Evolutionary conservation across 2,797 vertebrate genomes (phyloP), one percentile per base, ranked within the genome.

Genomic region (Melopsittacus undulatus): DNA sequence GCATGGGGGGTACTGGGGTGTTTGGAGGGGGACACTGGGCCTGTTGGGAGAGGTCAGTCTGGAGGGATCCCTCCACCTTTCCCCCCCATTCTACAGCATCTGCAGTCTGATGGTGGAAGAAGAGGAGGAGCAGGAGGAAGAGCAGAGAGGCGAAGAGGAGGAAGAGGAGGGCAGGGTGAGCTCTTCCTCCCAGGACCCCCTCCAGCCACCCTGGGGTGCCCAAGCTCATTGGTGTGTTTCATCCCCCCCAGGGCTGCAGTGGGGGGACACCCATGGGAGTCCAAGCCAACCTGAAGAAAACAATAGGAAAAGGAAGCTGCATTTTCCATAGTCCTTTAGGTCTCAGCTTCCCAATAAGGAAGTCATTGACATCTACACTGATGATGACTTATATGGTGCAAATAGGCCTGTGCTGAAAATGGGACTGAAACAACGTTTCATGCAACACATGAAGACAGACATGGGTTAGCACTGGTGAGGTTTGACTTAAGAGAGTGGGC

Each of bases 281-380:
- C n/a, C 42, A 49, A 6, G 12, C 74, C 38, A 67, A 76, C 10
- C 43, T 70, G 24, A 27, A 84, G 51, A 56, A 90, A 84, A 69
- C 48, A 90, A 64, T 23, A 64, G 48, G 56, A 89, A 87, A 79
- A 94, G 62, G 61, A 84, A 87, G 51, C 42, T 88, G 84, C 34
- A 32, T 64, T 81, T 93, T 80, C 74, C 48, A 3, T 46, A 66
- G 56, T 70, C 18, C 57, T 68, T 90, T 81, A 90, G 56, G 38
- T 86, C 68, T 82, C 87, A 56, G 70, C 77, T 91, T 92, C 63
- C 73, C 74, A 84, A n/a, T 26, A 79, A 76, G 43, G 80, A 82
- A 87, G 45, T 78, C 11, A 14, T 72, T 85, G 92, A 63, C 11
- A 42, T 90, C 63, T 70, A 79, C 74, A 86, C 48, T 91, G 48